Percentiles rank a stretch among this genome's conserved stretches.
phyloP scores from a whole-genome alignment of 2,888 invertebrate genomes.

The Drosophila atripex region DNA sequence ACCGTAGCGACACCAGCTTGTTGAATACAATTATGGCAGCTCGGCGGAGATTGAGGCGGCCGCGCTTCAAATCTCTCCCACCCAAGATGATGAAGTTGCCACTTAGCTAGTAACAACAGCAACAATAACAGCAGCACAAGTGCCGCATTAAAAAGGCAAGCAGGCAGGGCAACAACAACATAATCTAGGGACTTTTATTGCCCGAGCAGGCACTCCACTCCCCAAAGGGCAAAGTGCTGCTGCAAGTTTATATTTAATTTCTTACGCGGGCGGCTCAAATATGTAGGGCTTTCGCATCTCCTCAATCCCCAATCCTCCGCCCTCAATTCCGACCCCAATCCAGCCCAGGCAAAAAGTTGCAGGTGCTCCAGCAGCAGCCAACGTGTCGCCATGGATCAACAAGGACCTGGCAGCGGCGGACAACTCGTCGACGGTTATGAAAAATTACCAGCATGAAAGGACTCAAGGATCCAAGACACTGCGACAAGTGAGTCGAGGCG shows the following conservation, averaged over 20 bases:
- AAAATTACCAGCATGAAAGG: conserved; percentile 63
- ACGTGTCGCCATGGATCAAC: conserved; percentile 71
- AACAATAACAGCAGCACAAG: conserved; percentile 58
- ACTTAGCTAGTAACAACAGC: conserved; percentile 61
- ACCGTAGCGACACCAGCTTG: conserved; percentile 74
- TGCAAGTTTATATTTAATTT: conserved; percentile 72
- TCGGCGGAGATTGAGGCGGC: conserved; percentile 63
- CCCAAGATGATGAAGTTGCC: conserved; percentile 71
- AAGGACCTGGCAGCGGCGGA: conserved; percentile 43
- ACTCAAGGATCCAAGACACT: conserved; percentile 38
- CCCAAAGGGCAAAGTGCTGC: conserved; percentile 55
- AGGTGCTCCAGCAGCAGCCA: conserved; percentile 42
- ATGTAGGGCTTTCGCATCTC: conserved; percentile 17
- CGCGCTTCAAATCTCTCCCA: conserved; percentile 21
- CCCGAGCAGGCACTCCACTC: conserved; percentile 51
- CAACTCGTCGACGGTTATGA: conserved; percentile 61
- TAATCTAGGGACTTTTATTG: conserved; percentile 69
- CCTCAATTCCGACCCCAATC: not conserved
- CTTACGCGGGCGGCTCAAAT: conserved; percentile 54
- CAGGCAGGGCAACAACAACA: conserved; percentile 44
- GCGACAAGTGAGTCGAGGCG: conserved; percentile 36
- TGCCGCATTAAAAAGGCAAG: conserved; percentile 70
- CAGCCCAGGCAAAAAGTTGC: conserved; percentile 10
- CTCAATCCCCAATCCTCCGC: not conserved
- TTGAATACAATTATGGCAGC: conserved; percentile 74